These are phyloP conservation scores for Euthynnus affinis DNA, from an alignment of 2,797 vertebrate species.

Conservation along the genomic window DNA sequence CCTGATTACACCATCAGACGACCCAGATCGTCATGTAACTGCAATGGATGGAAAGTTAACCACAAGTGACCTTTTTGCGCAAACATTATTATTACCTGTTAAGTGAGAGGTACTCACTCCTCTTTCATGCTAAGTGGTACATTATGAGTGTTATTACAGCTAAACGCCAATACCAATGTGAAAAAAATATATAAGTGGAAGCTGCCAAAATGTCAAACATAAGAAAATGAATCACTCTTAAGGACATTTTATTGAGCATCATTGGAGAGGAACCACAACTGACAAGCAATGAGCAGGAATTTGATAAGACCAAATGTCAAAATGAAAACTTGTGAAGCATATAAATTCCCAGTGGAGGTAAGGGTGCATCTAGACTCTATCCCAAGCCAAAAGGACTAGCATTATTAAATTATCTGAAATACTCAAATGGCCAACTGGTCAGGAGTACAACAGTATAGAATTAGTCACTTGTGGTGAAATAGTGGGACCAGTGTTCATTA, in stretches of 20 bases:
- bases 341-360: no score
- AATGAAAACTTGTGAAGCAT: not conserved
- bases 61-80: not conserved
- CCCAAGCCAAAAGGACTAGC: no score
- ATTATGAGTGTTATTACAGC: constrained; percentile 1
- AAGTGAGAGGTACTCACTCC: not conserved
- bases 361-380: no score
- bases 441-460: no score
- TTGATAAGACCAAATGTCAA: constrained; percentile 23
- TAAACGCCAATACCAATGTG: not conserved
- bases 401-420: no score
- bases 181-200: not conserved
- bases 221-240: constrained; percentile 12
- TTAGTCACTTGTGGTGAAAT: no score
- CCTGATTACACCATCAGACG: not conserved
- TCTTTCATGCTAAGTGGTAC: not conserved
- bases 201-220: not conserved
- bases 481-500: no score
- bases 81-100: constrained; percentile 14
- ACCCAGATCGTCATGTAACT: not conserved
- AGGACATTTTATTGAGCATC: constrained; percentile 10
- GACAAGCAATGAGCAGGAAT: constrained; percentile 4
- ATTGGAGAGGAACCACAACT: not conserved
- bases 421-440: no score
- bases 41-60: not conserved